phyloP scores from a whole-genome alignment of 2,113 vertebrate species.

The Zosterops pallidus region DNA sequence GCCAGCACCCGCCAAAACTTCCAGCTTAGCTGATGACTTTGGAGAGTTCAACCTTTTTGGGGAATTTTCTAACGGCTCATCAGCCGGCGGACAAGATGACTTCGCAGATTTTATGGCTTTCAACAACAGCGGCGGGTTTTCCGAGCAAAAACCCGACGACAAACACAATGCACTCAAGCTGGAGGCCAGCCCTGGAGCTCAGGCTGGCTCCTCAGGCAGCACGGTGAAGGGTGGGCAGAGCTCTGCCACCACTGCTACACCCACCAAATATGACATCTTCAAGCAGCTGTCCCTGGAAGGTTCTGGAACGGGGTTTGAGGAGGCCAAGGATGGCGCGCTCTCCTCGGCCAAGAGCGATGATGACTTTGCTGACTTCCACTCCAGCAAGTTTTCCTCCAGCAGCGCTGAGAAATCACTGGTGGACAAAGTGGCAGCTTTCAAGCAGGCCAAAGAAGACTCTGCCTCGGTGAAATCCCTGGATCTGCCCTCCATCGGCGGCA shows the following conservation, averaged over 20 bases:
- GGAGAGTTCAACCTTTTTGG: conserved; percentile 94
- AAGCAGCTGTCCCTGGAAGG: conserved; percentile 90
- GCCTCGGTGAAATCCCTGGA: conserved; percentile 96
- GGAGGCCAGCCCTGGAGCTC: conserved; percentile 43
- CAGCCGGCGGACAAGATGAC: conserved; percentile 83
- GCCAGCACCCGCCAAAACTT: conserved; percentile 68
- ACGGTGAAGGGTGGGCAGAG: conserved; percentile 64
- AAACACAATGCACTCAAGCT: conserved; percentile 68
- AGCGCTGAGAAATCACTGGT: conserved; percentile 86
- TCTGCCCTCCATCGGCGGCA: conserved; percentile 95
- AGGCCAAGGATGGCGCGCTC: conserved; percentile 81
- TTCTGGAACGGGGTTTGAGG: conserved; percentile 76
- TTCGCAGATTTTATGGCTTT: conserved; percentile 99
- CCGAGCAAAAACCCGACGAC: conserved; percentile 66
- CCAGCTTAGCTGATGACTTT: conserved; percentile 84
- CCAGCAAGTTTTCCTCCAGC: conserved; percentile 87
- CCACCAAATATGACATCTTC: conserved; percentile 90
- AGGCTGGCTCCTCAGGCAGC: conserved; percentile 39
- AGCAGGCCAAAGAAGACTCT: conserved; percentile 94
- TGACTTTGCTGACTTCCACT: conserved; percentile 94
- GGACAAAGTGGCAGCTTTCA: conserved; percentile 91
- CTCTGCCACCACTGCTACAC: not conserved
- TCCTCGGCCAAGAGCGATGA: conserved; percentile 83
- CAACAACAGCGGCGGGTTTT: conserved; percentile 78
- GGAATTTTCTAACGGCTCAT: conserved; percentile 75